Percentiles rank a stretch among this genome's conserved stretches.
Evolutionary conservation across 2,113 vertebrate species (phyloP).

Genomic region (Eurypyga helias): DNA sequence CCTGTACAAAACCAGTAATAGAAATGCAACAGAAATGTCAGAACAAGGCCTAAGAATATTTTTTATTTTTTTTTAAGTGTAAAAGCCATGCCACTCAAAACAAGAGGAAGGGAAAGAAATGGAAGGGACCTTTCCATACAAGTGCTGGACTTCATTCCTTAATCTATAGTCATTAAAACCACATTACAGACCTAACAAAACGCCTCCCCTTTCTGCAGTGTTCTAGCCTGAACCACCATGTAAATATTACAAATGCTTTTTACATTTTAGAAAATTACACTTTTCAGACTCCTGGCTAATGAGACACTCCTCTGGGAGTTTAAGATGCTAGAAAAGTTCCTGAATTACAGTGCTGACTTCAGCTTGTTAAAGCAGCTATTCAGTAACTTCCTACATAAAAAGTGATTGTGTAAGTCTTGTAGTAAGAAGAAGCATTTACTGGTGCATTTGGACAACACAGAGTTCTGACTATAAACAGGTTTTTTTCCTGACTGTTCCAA

Average conservation of each 20-base stretch:
- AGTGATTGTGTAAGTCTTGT: neutral
- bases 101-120: neutral
- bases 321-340: neutral
- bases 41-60: too few relatives aligned
- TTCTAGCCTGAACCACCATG: neutral
- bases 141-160: neutral
- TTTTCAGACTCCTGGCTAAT: conserved; percentile 9
- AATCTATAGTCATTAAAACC: neutral
- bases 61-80: too few relatives aligned
- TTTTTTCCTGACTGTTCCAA: neutral
- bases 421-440: neutral
- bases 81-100: neutral
- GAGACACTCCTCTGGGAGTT: neutral
- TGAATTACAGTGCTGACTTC: neutral
- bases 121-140: neutral
- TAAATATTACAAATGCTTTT: neutral
- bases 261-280: neutral
- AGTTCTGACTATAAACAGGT: neutral
- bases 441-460: neutral
- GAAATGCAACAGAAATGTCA: neutral
- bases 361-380: neutral
- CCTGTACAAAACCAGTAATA: neutral
- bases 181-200: neutral
- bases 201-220: neutral
- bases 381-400: neutral